Conservation (phyloP, 2,797 vertebrate species). For the Todus mexicanus region DNA sequence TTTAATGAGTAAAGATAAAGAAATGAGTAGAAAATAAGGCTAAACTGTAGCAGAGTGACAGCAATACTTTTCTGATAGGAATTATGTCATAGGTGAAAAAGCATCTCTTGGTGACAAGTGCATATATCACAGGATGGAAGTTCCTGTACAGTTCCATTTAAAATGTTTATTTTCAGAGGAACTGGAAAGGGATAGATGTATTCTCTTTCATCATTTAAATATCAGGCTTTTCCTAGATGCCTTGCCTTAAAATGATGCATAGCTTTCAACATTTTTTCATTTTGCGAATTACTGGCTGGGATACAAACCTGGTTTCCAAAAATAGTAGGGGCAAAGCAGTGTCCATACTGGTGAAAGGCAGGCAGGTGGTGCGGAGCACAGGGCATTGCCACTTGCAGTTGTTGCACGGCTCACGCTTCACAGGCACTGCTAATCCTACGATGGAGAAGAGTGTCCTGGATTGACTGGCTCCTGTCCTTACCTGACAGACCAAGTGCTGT, state of each 20-base stretch:
- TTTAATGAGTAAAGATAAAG: conserved; percentile 1
- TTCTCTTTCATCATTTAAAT: background rate
- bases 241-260: background rate
- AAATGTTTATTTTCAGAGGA: conserved; percentile 12
- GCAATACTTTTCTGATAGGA: background rate
- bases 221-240: background rate
- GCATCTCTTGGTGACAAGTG: background rate
- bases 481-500: background rate
- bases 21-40: conserved; percentile 13
- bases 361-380: fast-evolving
- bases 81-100: conserved; percentile 13
- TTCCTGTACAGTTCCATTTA: background rate
- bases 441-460: background rate
- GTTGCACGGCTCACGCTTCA: background rate
- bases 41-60: background rate
- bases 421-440: background rate
- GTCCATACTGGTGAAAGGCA: fast-evolving
- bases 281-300: background rate
- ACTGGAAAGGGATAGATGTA: background rate
- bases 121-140: background rate
- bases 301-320: background rate
- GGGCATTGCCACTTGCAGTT: background rate
- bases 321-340: background rate
- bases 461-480: background rate
- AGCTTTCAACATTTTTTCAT: background rate